Evolutionary conservation across 2,888 invertebrate genomes (phyloP), one percentile per base, ranked within the genome.

Genomic region (Agrotis segetum): DNA sequence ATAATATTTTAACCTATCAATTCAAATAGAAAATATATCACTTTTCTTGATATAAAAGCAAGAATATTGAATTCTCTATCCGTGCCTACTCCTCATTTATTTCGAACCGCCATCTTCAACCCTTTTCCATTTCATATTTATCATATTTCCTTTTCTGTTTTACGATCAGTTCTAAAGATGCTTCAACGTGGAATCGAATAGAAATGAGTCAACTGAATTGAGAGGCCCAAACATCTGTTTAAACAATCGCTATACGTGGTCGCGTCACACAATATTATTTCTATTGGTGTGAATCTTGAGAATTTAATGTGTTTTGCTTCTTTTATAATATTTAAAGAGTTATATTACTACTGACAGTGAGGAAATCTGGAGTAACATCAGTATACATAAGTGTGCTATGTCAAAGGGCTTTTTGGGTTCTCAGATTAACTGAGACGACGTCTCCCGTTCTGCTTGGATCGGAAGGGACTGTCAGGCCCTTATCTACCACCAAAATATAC

Each of bases 171-270:
- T 46, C 46, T 64, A 58, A 67, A 72, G n/a, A 67, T 61, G 77
- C 64, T 44, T 58, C 49, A 52, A 62, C 24, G 17, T 65, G 72
- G 53, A 69, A 62, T 77, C 49, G 47, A 77, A 77, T 67, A 81
- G 64, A 77, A 56, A 59, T 72, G 65, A 71, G 68, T 81, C 61
- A 60, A 72, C 71, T 50, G 68, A 78, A 79, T 77, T 85, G 49
- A 74, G 77, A 67, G 73, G 67, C 67, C 60, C 53, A 24, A 29
- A 58, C 84, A 85, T 84, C 86, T 84, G 84, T 75, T 69, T 40
- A 84, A 84, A 84, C 82, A 84, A 72, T 73, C 60, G 81, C n/a
- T 67, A 59, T 66, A 56, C 56, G 52, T 44, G 49, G 55, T 46
- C 65, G 46, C 71, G 64, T 71, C 84, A 71, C 64, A 64, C 55